These are phyloP conservation scores for Drosophila niveifrons DNA, from an alignment of 2,888 invertebrate species.

Conservation along the genomic window DNA sequence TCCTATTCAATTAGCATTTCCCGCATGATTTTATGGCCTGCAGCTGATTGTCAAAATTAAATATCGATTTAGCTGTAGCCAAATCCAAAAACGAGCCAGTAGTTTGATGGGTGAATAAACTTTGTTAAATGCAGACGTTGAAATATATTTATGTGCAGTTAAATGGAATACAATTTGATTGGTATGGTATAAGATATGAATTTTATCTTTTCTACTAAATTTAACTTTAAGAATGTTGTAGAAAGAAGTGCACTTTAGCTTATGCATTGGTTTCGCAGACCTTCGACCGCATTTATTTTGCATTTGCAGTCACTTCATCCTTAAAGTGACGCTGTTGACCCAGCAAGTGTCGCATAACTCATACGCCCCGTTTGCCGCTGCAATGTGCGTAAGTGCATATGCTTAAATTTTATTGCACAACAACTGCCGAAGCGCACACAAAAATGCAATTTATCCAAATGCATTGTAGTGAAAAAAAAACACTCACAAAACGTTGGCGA, in stretches of 20 bases:
- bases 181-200: not conserved
- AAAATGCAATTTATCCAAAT: conserved; percentile 67
- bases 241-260: not conserved
- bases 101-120: too few species aligned
- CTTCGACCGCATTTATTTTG: not conserved
- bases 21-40: conserved; percentile 2
- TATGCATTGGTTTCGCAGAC: not conserved
- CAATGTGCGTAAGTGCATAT: conserved; percentile 43
- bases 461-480: conserved; percentile 61
- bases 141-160: not conserved
- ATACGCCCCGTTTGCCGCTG: conserved; percentile 22
- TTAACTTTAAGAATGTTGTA: too few species aligned
- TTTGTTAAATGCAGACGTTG: not conserved
- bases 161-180: too few species aligned
- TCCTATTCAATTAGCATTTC: conserved; percentile 30
- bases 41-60: not conserved
- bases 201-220: not conserved
- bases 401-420: conserved; percentile 59
- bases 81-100: not conserved
- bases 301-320: conserved; percentile 5
- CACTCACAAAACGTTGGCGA: conserved; percentile 51
- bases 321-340: conserved; percentile 26
- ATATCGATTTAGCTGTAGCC: not conserved
- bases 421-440: conserved; percentile 29
- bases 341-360: conserved; percentile 22